A percentile compares a stretch with the other conserved stretches of the same genome.
phyloP scores from a whole-genome alignment of 2,113 vertebrate genomes.

The Neolamprologus falcicula region DNA sequence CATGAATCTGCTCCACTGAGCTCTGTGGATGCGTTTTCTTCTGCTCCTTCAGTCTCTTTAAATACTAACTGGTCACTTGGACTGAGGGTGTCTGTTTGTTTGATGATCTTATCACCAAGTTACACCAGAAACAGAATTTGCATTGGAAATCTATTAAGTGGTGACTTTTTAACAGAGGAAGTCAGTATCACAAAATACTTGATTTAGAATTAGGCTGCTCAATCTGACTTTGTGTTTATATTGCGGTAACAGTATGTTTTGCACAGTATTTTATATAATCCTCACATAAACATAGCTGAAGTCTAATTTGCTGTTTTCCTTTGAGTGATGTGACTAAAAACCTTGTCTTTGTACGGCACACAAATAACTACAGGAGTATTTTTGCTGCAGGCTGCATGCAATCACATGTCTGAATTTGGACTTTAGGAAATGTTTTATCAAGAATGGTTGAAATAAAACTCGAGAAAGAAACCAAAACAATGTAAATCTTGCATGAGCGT shows the following conservation, averaged over 20 bases:
- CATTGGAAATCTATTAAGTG: background rate
- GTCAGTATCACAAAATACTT: background rate
- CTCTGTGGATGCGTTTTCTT: background rate
- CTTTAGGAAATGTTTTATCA: background rate
- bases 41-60: background rate
- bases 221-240: background rate
- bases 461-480: background rate
- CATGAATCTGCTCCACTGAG: background rate
- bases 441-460: background rate
- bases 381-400: background rate
- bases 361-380: background rate
- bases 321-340: background rate
- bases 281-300: background rate
- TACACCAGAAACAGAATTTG: background rate
- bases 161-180: background rate
- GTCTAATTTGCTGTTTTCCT: background rate
- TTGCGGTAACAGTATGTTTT: fast-evolving
- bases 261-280: background rate
- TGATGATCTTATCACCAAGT: background rate
- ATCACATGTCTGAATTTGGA: background rate
- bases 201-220: background rate
- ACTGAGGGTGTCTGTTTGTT: background rate
- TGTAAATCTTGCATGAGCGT: background rate
- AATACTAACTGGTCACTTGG: background rate
- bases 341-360: background rate